Percentiles rank a stretch among this genome's conserved stretches.
Evolutionary conservation across 2,113 vertebrate species (phyloP).

Genomic region (Paramormyrops kingsleyae): DNA sequence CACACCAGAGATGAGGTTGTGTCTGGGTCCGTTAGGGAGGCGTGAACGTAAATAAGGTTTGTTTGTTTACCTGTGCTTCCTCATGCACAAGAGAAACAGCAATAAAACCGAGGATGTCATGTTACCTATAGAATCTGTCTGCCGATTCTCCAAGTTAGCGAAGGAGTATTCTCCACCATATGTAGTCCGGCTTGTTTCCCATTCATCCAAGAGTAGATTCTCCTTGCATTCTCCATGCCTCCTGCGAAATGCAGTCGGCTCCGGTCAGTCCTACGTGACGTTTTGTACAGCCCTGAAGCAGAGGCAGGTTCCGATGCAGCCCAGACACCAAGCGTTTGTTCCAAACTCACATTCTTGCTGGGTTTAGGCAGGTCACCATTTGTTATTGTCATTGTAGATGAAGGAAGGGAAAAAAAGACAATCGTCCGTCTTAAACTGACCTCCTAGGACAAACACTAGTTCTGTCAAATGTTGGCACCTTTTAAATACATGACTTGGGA

Average conservation of each 20-base stretch:
- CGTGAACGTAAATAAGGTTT: neutral
- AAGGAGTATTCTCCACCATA: neutral
- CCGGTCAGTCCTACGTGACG: neutral
- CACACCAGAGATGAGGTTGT: constrained; percentile 32
- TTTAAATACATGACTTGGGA: neutral
- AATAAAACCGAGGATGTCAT: neutral
- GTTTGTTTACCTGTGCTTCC: neutral
- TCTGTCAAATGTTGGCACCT: neutral
- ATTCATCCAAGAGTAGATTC: neutral
- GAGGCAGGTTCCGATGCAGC: neutral
- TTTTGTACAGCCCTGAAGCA: neutral
- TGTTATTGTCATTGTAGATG: neutral
- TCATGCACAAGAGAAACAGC: neutral
- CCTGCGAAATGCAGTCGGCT: neutral
- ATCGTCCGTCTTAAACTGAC: neutral
- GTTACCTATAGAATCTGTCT: neutral
- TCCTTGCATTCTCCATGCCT: neutral
- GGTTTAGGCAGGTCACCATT: neutral
- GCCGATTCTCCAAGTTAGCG: neutral
- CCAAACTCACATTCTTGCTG: neutral
- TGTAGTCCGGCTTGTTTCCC: neutral
- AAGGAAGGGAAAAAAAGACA: neutral
- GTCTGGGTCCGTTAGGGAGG: constrained; percentile 14
- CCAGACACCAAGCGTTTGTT: neutral
- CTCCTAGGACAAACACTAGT: neutral